Percentiles rank a stretch among this genome's conserved stretches.
Evolutionary conservation across 2,888 invertebrate genomes (phyloP).

Genomic region (Odontomyia ornata): DNA sequence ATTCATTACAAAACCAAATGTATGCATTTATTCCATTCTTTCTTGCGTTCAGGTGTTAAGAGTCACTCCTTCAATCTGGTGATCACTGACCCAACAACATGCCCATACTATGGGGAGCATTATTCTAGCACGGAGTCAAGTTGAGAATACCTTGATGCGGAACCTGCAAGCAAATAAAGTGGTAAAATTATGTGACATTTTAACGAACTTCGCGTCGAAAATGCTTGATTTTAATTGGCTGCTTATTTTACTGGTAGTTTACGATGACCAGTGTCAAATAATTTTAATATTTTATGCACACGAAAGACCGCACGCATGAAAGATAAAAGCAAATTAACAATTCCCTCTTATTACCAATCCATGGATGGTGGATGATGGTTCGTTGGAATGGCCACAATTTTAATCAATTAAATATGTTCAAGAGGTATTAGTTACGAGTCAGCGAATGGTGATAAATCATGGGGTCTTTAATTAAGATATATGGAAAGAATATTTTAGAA

Average conservation of each 20-base stretch:
- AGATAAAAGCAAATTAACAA: conserved; percentile 22
- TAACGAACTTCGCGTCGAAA: conserved; percentile 40
- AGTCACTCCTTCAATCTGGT: neutral
- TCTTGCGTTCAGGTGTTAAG: neutral
- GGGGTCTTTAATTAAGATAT: neutral
- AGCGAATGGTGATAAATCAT: neutral
- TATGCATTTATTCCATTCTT: neutral
- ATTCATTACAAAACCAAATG: conserved; percentile 9
- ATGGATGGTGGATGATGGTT: neutral
- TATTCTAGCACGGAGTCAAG: neutral
- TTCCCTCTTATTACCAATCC: neutral
- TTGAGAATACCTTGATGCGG: neutral
- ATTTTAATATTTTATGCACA: conserved; percentile 39
- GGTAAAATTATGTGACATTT: conserved; percentile 45
- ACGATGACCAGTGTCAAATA: conserved; percentile 40
- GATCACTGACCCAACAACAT: conserved; percentile 31
- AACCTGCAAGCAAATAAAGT: conserved; percentile 37
- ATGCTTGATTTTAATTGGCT: conserved; percentile 3
- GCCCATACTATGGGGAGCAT: too few relatives aligned
- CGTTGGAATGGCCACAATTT: neutral
- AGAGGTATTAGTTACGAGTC: neutral
- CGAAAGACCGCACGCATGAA: conserved; percentile 29
- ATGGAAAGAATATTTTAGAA: neutral
- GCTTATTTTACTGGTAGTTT: conserved; percentile 42
- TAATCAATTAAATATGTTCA: neutral